These are phyloP conservation scores for Leptinotarsa undecemlineata DNA, from an alignment of 1,140 invertebrate species.

Conservation along the genomic window DNA sequence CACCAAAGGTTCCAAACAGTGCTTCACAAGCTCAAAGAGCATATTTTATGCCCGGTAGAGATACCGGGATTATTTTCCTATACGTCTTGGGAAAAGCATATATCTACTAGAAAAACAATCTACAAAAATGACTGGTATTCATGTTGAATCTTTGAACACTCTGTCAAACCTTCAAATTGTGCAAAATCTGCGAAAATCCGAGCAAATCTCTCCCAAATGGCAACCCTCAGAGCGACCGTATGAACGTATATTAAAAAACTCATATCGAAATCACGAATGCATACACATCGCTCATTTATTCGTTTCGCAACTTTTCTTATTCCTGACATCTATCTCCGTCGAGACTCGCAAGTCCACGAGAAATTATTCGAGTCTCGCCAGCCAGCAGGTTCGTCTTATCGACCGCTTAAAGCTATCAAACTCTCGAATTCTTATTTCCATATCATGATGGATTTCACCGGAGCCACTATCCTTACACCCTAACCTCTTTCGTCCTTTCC, in stretches of 20 bases:
- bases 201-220: not conserved
- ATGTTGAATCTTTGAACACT: not conserved
- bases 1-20: no score
- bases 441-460: slow-evolving; percentile 51
- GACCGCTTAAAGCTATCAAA: slow-evolving; percentile 47
- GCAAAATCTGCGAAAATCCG: not conserved
- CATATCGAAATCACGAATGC: slow-evolving; percentile 5
- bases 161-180: not conserved
- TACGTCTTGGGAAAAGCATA: no score
- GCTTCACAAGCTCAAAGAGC: no score
- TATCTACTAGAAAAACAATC: no score
- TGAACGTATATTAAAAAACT: slow-evolving; percentile 4
- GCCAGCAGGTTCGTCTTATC: slow-evolving; percentile 35
- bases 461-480: slow-evolving; percentile 30
- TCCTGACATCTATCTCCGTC: not conserved
- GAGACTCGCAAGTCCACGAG: not conserved
- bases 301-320: slow-evolving; percentile 6
- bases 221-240: not conserved
- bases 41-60: no score
- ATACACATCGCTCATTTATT: slow-evolving; percentile 2
- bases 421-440: slow-evolving; percentile 51
- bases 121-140: no score
- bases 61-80: no score
- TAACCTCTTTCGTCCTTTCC: slow-evolving; percentile 12
- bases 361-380: slow-evolving; percentile 7